These are phyloP conservation scores for Fringilla coelebs DNA, from an alignment of 2,797 vertebrate genomes.

Conservation along the genomic window DNA sequence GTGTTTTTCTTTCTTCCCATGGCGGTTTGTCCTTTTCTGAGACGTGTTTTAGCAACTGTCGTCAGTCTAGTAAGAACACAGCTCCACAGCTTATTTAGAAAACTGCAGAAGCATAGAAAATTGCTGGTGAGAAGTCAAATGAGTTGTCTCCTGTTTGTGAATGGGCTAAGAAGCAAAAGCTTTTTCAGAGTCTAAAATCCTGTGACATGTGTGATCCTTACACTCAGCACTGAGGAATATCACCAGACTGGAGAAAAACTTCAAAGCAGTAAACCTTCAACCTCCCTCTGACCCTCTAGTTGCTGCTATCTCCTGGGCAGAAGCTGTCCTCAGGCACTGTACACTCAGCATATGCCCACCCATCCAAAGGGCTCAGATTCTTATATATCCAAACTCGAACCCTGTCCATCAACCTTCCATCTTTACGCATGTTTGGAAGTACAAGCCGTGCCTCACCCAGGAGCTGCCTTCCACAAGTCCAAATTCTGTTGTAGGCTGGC, in stretches of 20 bases:
- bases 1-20: background rate
- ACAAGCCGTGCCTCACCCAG: background rate
- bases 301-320: background rate
- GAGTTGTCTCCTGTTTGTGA: conserved; percentile 15
- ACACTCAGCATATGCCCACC: background rate
- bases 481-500: background rate
- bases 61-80: background rate
- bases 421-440: accelerated
- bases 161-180: background rate
- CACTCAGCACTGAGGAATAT: background rate
- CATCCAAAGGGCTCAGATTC: background rate
- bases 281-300: background rate
- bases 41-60: background rate
- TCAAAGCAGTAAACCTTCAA: background rate
- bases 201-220: background rate
- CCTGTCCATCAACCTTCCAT: background rate
- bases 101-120: background rate
- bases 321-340: background rate
- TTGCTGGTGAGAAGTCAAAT: background rate
- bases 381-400: background rate
- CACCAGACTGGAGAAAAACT: background rate
- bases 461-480: background rate
- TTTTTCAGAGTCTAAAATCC: background rate
- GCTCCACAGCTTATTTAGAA: background rate
- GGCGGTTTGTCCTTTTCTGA: background rate